Conservation (phyloP, 92 coral and sea anemone genomes). For the Parazoanthus darwini region DNA sequence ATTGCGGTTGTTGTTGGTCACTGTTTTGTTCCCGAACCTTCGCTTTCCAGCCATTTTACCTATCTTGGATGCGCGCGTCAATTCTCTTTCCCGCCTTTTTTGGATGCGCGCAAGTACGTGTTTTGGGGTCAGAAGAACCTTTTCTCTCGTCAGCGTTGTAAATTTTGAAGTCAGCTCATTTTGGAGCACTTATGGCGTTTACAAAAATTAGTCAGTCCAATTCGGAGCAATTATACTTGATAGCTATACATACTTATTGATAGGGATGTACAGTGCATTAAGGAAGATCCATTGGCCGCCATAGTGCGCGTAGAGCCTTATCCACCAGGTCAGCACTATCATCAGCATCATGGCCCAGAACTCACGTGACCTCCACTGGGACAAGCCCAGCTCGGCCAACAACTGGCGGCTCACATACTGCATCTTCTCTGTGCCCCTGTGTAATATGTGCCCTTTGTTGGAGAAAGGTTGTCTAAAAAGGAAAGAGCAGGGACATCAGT, state of each 20-base stretch:
- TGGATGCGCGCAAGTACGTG: too few relatives aligned
- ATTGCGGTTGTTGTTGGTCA: too few relatives aligned
- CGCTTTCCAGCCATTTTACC: too few relatives aligned
- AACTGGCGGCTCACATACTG: constrained; percentile 98
- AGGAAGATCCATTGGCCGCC: constrained; percentile 99
- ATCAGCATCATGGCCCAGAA: constrained; percentile 99
- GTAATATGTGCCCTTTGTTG: constrained; percentile 94
- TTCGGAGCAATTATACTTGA: too few relatives aligned
- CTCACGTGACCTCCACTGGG: constrained; percentile 99
- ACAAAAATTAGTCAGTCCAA: too few relatives aligned
- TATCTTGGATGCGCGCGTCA: too few relatives aligned
- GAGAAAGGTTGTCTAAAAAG: constrained; percentile 85
- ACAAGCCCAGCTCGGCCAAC: constrained; percentile 95
- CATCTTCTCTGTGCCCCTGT: constrained; percentile 97
- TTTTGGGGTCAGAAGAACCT: too few relatives aligned
- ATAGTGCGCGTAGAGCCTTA: constrained; percentile 91
- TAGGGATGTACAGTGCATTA: constrained; percentile 83
- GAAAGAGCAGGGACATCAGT: neutral
- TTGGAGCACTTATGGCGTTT: too few relatives aligned
- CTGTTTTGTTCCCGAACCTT: too few relatives aligned
- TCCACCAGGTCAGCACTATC: constrained; percentile 95
- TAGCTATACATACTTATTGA: constrained; percentile 75
- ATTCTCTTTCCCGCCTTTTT: too few relatives aligned
- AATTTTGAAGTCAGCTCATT: too few relatives aligned
- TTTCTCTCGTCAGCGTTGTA: too few relatives aligned